Percentiles rank a stretch among this genome's conserved stretches.
These are phyloP conservation scores for Leptatherina wallacei DNA, from an alignment of 2,797 vertebrate species.

Conservation along the genomic window DNA sequence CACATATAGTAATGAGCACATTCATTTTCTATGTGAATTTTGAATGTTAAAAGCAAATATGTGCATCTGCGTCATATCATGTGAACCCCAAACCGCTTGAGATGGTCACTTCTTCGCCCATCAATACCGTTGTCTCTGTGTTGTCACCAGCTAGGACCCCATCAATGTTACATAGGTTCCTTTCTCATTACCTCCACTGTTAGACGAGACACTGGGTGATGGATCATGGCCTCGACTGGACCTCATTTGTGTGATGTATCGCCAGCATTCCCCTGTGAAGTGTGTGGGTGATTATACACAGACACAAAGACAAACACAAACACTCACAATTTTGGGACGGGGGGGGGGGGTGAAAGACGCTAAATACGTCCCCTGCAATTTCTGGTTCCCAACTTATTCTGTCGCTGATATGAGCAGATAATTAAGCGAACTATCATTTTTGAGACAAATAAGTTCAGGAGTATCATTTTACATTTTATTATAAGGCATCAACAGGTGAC, in stretches of 20 bases:
- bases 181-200: slow-evolving; percentile 80
- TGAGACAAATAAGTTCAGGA: slow-evolving; percentile 4
- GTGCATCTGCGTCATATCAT: background rate
- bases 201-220: slow-evolving; percentile 79
- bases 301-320: slow-evolving; percentile 79
- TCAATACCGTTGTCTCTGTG: slow-evolving; percentile 64
- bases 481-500: background rate
- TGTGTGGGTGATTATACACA: slow-evolving; percentile 80
- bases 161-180: slow-evolving; percentile 80
- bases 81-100: slow-evolving; percentile 19
- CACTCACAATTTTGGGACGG: too few relatives aligned
- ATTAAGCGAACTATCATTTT: slow-evolving; percentile 3
- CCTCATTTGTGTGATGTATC: slow-evolving; percentile 86
- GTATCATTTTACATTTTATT: background rate
- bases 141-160: slow-evolving; percentile 55
- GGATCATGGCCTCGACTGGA: slow-evolving; percentile 78
- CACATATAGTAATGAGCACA: background rate
- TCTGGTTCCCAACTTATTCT: slow-evolving; percentile 39
- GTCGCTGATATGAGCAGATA: slow-evolving; percentile 45
- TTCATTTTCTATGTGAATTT: slow-evolving; percentile 14
- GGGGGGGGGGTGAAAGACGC: slow-evolving; percentile 36
- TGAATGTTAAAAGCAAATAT: slow-evolving; percentile 6
- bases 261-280: slow-evolving; percentile 73
- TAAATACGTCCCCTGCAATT: slow-evolving; percentile 54
- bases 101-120: slow-evolving; percentile 66